Conservation (phyloP, 2,888 invertebrate genomes). For the Odontothrips loti region DNA sequence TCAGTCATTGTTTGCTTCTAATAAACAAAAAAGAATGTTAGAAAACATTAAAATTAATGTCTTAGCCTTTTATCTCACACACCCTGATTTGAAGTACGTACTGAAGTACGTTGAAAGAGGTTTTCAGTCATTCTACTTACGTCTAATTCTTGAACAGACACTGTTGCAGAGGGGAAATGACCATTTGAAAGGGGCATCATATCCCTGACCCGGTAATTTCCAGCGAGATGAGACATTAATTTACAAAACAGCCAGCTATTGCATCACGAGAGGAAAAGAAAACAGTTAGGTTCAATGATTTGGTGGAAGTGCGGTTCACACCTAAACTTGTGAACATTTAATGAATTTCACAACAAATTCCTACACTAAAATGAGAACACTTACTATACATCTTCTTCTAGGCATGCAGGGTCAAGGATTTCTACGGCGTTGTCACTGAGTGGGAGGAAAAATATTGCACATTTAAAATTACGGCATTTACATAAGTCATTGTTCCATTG, state of each 20-base stretch:
- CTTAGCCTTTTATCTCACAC: no score
- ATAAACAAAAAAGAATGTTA: not conserved
- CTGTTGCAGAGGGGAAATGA: slow-evolving; percentile 27
- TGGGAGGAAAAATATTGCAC: no score
- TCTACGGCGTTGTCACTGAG: slow-evolving; percentile 60
- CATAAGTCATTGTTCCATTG: not conserved
- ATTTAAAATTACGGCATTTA: slow-evolving; percentile 37
- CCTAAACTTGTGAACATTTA: slow-evolving; percentile 24
- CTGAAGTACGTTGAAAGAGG: not conserved
- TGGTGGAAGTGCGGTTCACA: not conserved
- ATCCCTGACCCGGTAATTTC: slow-evolving; percentile 34
- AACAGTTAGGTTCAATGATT: slow-evolving; percentile 28
- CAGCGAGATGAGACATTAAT: slow-evolving; percentile 5
- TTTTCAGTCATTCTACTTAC: not conserved
- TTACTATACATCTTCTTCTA: slow-evolving; percentile 80
- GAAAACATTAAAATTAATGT: not conserved
- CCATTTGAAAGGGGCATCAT: slow-evolving; percentile 27
- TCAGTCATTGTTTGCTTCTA: slow-evolving; percentile 31
- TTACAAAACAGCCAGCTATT: slow-evolving; percentile 19
- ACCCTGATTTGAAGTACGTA: no score
- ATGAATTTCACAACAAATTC: slow-evolving; percentile 28
- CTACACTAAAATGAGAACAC: slow-evolving; percentile 46
- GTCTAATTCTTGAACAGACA: not conserved
- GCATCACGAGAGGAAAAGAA: not conserved
- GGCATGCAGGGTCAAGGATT: slow-evolving; percentile 61